Percentiles rank a stretch among this genome's conserved stretches.
phyloP scores from a whole-genome alignment of 2,113 vertebrate genomes.

The Serinus canaria region DNA sequence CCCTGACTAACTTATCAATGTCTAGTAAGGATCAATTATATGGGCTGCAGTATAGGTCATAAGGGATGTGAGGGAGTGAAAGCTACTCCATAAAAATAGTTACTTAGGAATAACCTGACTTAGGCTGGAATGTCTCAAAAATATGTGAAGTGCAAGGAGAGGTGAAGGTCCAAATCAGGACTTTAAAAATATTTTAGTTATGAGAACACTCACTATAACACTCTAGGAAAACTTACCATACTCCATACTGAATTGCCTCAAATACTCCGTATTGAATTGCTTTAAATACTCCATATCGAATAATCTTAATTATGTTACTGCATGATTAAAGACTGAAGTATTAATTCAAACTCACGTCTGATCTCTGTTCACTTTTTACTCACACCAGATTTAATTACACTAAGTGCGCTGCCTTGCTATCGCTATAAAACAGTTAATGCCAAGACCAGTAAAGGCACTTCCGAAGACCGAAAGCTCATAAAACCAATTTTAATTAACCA shows the following conservation, averaged over 20 bases:
- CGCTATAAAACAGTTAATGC: not conserved
- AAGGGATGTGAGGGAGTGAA: not conserved
- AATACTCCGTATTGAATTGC: not conserved
- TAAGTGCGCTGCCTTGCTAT: not conserved
- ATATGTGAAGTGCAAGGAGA: not conserved
- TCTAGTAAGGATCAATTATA: not conserved
- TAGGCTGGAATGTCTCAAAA: not conserved
- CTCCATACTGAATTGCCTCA: not conserved
- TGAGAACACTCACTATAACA: not conserved
- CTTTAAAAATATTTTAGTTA: not conserved
- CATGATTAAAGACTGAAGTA: not conserved
- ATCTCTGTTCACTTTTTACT: not conserved
- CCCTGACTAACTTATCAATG: not conserved
- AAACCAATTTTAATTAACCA: not conserved
- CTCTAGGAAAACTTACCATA: not conserved
- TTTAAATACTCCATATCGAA: not conserved
- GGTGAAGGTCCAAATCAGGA: not conserved
- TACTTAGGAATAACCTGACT: not conserved
- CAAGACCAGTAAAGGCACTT: not conserved
- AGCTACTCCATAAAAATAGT: not conserved
- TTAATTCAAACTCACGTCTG: not conserved
- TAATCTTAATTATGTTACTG: not conserved
- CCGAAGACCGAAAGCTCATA: not conserved
- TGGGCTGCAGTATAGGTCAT: not conserved
- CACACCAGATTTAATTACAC: not conserved